These are phyloP conservation scores for Nycteola revayana DNA, from an alignment of 2,888 invertebrate species.

Conservation along the genomic window DNA sequence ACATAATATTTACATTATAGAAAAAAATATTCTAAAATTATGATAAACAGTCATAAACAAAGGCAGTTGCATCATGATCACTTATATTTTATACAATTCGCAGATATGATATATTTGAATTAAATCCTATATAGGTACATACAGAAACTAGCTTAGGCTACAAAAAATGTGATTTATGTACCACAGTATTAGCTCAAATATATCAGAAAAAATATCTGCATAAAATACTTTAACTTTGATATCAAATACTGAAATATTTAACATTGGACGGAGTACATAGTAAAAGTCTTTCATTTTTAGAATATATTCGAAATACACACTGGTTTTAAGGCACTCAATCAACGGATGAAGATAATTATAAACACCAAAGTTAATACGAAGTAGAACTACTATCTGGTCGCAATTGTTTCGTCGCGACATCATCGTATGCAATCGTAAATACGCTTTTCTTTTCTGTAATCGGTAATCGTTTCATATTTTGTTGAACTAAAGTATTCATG, in stretches of 20 bases:
- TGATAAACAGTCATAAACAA: slow-evolving; percentile 63
- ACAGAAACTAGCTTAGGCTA: slow-evolving; percentile 27
- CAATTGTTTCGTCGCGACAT: slow-evolving; percentile 92
- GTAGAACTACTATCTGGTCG: slow-evolving; percentile 91
- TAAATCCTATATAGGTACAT: slow-evolving; percentile 26
- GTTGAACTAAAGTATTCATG: slow-evolving; percentile 82
- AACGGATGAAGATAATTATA: slow-evolving; percentile 24
- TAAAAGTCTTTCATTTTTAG: slow-evolving; percentile 27
- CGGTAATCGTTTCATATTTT: slow-evolving; percentile 83
- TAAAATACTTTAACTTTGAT: slow-evolving; percentile 27
- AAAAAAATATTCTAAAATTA: slow-evolving; percentile 47
- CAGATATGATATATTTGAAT: slow-evolving; percentile 24
- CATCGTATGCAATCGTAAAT: slow-evolving; percentile 95
- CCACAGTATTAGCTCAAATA: slow-evolving; percentile 27
- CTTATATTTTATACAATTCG: slow-evolving; percentile 34
- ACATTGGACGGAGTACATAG: slow-evolving; percentile 42
- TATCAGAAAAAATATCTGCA: slow-evolving; percentile 12
- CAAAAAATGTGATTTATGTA: slow-evolving; percentile 7
- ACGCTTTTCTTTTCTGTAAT: slow-evolving; percentile 95
- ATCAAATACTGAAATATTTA: slow-evolving; percentile 28
- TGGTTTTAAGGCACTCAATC: slow-evolving; percentile 56
- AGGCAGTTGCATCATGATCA: slow-evolving; percentile 59
- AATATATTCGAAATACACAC: slow-evolving; percentile 37
- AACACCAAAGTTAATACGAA: slow-evolving; percentile 66
- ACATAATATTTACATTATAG: slow-evolving; percentile 32